These are phyloP conservation scores for Phthorimaea operculella DNA, from an alignment of 1,140 invertebrate genomes.

Conservation along the genomic window DNA sequence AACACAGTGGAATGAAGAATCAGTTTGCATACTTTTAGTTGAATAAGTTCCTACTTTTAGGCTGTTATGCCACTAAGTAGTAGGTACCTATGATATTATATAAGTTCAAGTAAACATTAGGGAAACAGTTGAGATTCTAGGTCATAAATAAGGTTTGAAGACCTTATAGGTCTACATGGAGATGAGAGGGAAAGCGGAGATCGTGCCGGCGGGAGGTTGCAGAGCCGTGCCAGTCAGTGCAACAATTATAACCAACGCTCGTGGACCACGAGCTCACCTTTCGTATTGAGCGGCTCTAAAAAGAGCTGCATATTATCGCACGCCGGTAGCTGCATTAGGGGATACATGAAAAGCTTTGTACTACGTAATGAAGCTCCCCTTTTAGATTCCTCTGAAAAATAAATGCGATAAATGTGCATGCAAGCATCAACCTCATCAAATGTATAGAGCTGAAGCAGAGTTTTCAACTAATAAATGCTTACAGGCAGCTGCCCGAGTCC, in stretches of 20 bases:
- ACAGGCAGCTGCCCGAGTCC: conserved; percentile 79
- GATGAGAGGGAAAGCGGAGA: conserved; percentile 17
- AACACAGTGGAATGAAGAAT: too few species aligned
- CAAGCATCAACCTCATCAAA: conserved; percentile 28
- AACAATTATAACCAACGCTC: conserved; percentile 36
- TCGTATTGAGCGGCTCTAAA: conserved; percentile 52
- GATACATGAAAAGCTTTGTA: conserved; percentile 61
- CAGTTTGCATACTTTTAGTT: too few species aligned
- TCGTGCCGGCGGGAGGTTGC: conserved; percentile 24
- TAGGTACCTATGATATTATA: too few species aligned
- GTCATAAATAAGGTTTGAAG: neutral
- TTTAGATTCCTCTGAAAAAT: conserved; percentile 61
- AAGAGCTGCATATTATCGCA: conserved; percentile 53
- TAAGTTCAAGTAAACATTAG: too few species aligned
- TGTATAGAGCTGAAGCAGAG: conserved; percentile 12
- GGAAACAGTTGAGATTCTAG: neutral
- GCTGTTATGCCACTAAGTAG: too few species aligned
- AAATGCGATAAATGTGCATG: conserved; percentile 53
- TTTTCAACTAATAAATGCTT: conserved; percentile 55
- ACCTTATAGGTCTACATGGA: conserved; percentile 15
- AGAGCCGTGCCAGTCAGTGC: conserved; percentile 30
- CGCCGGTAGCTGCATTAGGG: conserved; percentile 51
- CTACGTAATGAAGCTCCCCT: conserved; percentile 46
- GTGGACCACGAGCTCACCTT: conserved; percentile 57
- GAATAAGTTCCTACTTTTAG: too few species aligned